Evolutionary conservation across 1,140 invertebrate species (phyloP).

Genomic region (Theocolax elegans): DNA sequence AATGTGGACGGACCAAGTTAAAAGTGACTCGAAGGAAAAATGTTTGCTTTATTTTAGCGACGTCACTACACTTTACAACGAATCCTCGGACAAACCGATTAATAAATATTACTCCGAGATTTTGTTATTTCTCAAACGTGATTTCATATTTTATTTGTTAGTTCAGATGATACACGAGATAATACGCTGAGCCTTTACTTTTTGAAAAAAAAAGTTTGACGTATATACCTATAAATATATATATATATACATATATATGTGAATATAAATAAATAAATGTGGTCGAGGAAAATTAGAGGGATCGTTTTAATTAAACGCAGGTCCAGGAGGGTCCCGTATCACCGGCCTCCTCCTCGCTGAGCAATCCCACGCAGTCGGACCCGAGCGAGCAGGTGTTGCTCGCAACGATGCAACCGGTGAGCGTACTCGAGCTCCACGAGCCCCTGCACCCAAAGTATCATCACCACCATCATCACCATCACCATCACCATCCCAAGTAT

Average conservation of each 20-base stretch:
- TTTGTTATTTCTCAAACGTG: no score
- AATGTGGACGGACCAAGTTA: not conserved
- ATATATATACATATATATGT: no score
- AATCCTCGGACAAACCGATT: no score
- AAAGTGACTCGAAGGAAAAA: conserved; percentile 13
- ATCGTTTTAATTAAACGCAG: no score
- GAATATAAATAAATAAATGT: no score
- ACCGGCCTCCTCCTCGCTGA: conserved; percentile 64
- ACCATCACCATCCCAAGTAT: conserved; percentile 57
- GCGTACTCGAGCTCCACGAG: conserved; percentile 74
- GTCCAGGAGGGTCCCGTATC: conserved; percentile 63
- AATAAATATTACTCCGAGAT: no score
- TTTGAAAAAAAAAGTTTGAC: no score
- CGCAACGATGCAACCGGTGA: conserved; percentile 81
- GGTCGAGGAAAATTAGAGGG: no score
- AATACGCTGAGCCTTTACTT: no score
- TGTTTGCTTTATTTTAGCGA: not conserved
- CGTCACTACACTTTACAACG: not conserved
- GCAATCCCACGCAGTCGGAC: conserved; percentile 64
- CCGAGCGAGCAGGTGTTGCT: conserved; percentile 73
- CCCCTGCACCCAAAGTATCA: conserved; percentile 71
- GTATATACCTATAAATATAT: no score
- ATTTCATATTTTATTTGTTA: no score
- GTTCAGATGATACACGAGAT: no score
- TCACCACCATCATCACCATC: conserved; percentile 59